Evolutionary conservation across 2,888 invertebrate species (phyloP).

Genomic region (Philaethria dido): DNA sequence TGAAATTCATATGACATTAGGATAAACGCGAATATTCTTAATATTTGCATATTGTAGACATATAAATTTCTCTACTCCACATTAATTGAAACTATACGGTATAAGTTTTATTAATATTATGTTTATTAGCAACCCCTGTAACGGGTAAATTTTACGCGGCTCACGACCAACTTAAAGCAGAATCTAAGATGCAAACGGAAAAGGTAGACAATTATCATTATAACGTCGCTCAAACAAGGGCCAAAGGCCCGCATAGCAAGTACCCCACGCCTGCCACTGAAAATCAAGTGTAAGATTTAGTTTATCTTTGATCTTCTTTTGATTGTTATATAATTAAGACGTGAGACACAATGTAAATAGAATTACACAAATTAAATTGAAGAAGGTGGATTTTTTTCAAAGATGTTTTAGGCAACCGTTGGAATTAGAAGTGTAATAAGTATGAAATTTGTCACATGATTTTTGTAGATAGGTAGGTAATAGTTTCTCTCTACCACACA

Average conservation of each 20-base stretch:
- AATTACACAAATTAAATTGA: not conserved
- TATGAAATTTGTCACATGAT: too few relatives aligned
- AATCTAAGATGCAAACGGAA: slow-evolving; percentile 58
- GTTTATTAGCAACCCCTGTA: slow-evolving; percentile 57
- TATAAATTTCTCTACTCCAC: too few relatives aligned
- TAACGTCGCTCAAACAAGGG: slow-evolving; percentile 70
- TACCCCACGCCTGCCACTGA: slow-evolving; percentile 65
- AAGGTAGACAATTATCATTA: slow-evolving; percentile 63
- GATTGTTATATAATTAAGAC: not conserved
- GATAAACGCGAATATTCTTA: too few relatives aligned
- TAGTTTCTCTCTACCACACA: too few relatives aligned
- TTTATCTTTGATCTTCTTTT: not conserved
- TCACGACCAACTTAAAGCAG: slow-evolving; percentile 64
- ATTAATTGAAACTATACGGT: too few relatives aligned
- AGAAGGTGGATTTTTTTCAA: too few relatives aligned
- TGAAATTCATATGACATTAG: not conserved
- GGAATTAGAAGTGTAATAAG: too few relatives aligned
- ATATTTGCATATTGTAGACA: too few relatives aligned
- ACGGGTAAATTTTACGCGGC: slow-evolving; percentile 74
- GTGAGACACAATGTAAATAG: too few relatives aligned
- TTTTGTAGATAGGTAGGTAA: too few relatives aligned
- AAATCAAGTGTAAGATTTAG: slow-evolving; percentile 61
- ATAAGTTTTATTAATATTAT: not conserved
- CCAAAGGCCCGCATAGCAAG: slow-evolving; percentile 70
- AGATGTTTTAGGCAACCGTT: too few relatives aligned